phyloP scores from a whole-genome alignment of 2,797 vertebrate genomes.

The Zalophus californianus region DNA sequence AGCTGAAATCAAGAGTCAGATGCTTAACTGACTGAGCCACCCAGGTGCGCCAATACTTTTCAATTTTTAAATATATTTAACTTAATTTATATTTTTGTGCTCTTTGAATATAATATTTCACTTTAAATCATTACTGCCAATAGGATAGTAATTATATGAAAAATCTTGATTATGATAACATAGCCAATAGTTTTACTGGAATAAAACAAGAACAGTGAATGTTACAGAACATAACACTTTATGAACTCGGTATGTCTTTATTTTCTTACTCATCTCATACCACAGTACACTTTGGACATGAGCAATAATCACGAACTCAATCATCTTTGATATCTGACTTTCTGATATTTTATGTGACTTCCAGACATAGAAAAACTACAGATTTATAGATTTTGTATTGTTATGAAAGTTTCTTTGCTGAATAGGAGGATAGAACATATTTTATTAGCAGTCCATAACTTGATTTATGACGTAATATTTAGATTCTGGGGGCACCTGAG shows the following conservation, averaged over 20 bases:
- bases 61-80: not conserved
- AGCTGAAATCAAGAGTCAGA: not conserved
- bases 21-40: not conserved
- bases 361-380: not conserved
- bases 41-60: not conserved
- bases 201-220: constrained; percentile 26
- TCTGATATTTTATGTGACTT: not conserved
- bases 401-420: constrained; percentile 6
- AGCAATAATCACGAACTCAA: not conserved
- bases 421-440: not conserved
- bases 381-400: not conserved
- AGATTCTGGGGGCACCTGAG: not conserved
- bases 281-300: not conserved
- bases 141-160: constrained; percentile 23
- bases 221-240: not conserved
- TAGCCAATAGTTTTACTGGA: constrained; percentile 23
- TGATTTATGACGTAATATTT: constrained; percentile 23
- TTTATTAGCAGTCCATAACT: not conserved
- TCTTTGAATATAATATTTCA: not conserved
- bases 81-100: constrained; percentile 11
- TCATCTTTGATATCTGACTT: not conserved
- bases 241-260: not conserved
- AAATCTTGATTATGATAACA: constrained; percentile 37
- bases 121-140: constrained; percentile 46
- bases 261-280: not conserved